Conservation (phyloP, 2,888 invertebrate genomes). For the Campoplex nolae region DNA sequence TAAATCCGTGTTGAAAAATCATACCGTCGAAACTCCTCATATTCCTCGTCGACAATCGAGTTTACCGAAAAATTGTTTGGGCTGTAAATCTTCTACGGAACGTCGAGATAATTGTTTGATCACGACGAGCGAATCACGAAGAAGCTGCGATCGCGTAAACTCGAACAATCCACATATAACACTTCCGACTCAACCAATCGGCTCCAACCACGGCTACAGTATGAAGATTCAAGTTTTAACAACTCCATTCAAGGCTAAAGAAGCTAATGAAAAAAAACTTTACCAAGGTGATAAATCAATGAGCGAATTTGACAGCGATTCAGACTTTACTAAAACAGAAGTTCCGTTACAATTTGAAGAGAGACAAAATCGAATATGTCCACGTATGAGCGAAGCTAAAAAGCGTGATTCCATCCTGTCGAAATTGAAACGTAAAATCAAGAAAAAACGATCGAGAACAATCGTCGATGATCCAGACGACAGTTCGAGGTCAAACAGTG, state of each 20-base stretch:
- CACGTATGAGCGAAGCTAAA: neutral
- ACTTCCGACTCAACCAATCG: slow-evolving; percentile 54
- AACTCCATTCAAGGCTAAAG: slow-evolving; percentile 44
- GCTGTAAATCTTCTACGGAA: slow-evolving; percentile 4
- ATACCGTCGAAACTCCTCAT: neutral
- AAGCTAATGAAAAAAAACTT: neutral
- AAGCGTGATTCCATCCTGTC: slow-evolving; percentile 43
- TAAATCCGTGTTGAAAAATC: slow-evolving; percentile 16
- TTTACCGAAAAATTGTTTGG: slow-evolving; percentile 29
- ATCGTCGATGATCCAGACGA: slow-evolving; percentile 15
- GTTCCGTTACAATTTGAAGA: neutral
- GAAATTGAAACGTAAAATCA: slow-evolving; percentile 55
- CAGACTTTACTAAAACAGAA: neutral
- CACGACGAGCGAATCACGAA: neutral
- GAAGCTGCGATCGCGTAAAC: slow-evolving; percentile 13
- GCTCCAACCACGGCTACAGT: slow-evolving; percentile 53
- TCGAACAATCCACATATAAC: slow-evolving; percentile 60
- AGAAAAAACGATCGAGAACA: slow-evolving; percentile 30
- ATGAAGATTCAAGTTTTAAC: slow-evolving; percentile 63
- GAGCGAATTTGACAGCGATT: neutral
- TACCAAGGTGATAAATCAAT: neutral
- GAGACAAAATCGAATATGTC: neutral
- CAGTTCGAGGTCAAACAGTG: slow-evolving; percentile 44
- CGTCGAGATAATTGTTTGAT: slow-evolving; percentile 12
- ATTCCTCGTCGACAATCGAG: slow-evolving; percentile 44